Evolutionary conservation across 2,888 invertebrate species (phyloP).

Genomic region (Acanthoscelides obtectus): DNA sequence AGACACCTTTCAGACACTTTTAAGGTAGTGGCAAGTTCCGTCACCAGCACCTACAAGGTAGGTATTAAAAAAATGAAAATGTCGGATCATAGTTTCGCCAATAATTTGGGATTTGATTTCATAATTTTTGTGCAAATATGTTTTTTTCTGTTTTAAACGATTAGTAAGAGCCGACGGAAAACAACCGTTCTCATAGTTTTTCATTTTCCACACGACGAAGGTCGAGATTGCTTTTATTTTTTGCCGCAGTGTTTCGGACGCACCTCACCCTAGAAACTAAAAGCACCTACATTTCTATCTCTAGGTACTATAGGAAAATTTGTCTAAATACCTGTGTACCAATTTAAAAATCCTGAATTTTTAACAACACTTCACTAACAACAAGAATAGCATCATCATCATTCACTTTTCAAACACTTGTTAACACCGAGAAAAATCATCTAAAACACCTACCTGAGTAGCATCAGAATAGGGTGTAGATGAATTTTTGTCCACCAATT

Average conservation of each 20-base stretch:
- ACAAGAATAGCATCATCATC: background rate
- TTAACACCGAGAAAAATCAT: conserved; percentile 2
- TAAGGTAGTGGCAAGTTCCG: too few species aligned
- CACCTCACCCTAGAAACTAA: background rate
- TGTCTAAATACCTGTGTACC: background rate
- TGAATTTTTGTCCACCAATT: conserved; percentile 84
- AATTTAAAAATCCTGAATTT: background rate
- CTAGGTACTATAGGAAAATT: background rate
- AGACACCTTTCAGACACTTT: too few species aligned
- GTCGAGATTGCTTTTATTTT: too few species aligned
- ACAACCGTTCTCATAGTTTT: too few species aligned
- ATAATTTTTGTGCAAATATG: too few species aligned
- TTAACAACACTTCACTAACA: background rate
- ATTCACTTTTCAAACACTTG: background rate
- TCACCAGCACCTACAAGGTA: too few species aligned
- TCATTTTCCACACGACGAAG: too few species aligned
- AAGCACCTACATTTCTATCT: background rate
- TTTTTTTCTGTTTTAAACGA: too few species aligned
- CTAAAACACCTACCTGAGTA: conserved; percentile 73
- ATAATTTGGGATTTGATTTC: too few species aligned
- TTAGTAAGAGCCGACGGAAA: too few species aligned
- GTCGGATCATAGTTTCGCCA: too few species aligned
- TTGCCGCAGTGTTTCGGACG: background rate
- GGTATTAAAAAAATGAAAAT: too few species aligned
- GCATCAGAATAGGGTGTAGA: conserved; percentile 97